These are phyloP conservation scores for Aphodius granarius DNA, from an alignment of 2,888 invertebrate species.

Conservation along the genomic window DNA sequence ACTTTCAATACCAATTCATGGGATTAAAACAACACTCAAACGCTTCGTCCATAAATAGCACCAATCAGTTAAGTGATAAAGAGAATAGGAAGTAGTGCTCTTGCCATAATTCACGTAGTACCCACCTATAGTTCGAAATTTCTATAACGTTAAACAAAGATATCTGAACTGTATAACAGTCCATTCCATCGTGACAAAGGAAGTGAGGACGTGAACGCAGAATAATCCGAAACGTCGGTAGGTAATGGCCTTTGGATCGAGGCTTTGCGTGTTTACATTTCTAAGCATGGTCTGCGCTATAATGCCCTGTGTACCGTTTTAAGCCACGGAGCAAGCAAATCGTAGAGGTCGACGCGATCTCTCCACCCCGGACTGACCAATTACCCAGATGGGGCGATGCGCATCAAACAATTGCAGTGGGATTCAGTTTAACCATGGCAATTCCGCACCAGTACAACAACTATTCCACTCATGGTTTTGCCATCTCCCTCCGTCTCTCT, in stretches of 20 bases:
- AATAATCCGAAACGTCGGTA: not conserved
- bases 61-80: no score
- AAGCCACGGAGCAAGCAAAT: not conserved
- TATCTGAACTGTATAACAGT: not conserved
- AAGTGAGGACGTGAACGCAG: not conserved
- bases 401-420: constrained; percentile 27
- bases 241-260: not conserved
- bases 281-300: not conserved
- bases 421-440: constrained; percentile 10
- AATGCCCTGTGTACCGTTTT: not conserved
- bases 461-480: not conserved
- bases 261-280: not conserved
- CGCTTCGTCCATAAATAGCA: no score
- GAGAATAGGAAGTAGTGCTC: no score
- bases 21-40: no score
- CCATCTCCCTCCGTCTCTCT: no score
- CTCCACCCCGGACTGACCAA: constrained; percentile 19
- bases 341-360: not conserved
- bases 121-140: no score
- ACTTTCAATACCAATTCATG: no score
- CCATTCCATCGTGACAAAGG: not conserved
- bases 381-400: constrained; percentile 21
- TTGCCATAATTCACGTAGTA: no score
- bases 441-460: not conserved
- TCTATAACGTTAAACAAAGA: not conserved